These are phyloP conservation scores for Siderastrea siderea DNA, from an alignment of 92 coral and sea anemone genomes.

Conservation along the genomic window DNA sequence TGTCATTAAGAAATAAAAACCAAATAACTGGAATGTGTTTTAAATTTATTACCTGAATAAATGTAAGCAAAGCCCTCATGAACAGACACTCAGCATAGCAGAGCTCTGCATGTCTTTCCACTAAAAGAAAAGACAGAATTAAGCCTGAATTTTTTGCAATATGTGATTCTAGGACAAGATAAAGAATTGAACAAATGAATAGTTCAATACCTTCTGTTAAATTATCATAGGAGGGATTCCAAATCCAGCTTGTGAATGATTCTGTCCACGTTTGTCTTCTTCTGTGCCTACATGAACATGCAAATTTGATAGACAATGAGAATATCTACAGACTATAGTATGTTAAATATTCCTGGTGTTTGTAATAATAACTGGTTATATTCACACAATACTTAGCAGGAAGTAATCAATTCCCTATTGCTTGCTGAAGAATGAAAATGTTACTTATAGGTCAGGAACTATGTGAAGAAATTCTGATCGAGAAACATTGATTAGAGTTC, in stretches of 20 bases:
- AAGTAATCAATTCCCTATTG: too few relatives aligned
- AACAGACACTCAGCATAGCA: constrained; percentile 99
- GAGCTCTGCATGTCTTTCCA: constrained; percentile 98
- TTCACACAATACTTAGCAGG: too few relatives aligned
- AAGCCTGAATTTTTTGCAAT: background rate
- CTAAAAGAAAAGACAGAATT: constrained; percentile 34
- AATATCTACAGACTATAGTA: too few relatives aligned
- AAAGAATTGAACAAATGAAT: background rate
- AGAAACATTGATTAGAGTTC: too few relatives aligned
- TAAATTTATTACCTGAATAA: constrained; percentile 83
- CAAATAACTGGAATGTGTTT: too few relatives aligned
- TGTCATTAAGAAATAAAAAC: too few relatives aligned
- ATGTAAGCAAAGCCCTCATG: constrained; percentile 95
- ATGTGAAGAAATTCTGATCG: too few relatives aligned
- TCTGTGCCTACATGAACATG: constrained; percentile 63
- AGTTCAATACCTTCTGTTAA: constrained; percentile 80
- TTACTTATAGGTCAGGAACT: too few relatives aligned
- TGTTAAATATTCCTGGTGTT: too few relatives aligned
- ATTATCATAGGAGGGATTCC: constrained; percentile 94
- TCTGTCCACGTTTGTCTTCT: constrained; percentile 92
- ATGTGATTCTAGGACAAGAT: background rate
- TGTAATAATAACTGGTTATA: too few relatives aligned
- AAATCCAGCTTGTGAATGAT: constrained; percentile 89
- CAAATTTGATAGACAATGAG: too few relatives aligned
- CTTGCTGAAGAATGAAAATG: too few relatives aligned